Percentiles rank a stretch among this genome's conserved stretches.
Conservation (phyloP, 1,140 invertebrate genomes). For the Drosophila seguyi region DNA sequence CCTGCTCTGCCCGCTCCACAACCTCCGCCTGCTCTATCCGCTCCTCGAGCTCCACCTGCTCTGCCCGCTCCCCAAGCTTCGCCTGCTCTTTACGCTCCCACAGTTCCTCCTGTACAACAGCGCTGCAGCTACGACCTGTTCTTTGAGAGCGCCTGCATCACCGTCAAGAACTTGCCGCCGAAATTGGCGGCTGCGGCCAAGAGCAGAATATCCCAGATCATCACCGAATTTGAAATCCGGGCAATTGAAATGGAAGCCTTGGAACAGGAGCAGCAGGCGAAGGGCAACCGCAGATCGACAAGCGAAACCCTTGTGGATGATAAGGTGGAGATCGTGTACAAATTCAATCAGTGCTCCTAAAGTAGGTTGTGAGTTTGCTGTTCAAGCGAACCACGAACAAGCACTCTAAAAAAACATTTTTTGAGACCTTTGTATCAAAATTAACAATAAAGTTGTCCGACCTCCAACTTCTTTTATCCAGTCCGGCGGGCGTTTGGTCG, state of each 20-base stretch:
- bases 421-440: slow-evolving; percentile 14
- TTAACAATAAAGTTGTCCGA: slow-evolving; percentile 21
- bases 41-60: not conserved
- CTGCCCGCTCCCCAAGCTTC: not conserved
- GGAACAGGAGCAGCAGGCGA: slow-evolving; percentile 14
- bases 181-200: slow-evolving; percentile 74
- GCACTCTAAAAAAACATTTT: slow-evolving; percentile 8
- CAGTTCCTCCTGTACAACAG: slow-evolving; percentile 9
- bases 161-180: slow-evolving; percentile 67
- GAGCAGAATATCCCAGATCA: slow-evolving; percentile 70
- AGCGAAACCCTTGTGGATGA: slow-evolving; percentile 18
- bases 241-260: slow-evolving; percentile 65
- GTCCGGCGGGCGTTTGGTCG: slow-evolving; percentile 26
- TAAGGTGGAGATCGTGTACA: slow-evolving; percentile 43
- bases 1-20: not conserved
- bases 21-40: not conserved
- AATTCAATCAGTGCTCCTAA: slow-evolving; percentile 52
- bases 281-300: not conserved
- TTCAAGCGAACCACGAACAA: slow-evolving; percentile 4
- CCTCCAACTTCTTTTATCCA: not conserved
- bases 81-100: too few species aligned
- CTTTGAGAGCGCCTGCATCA: slow-evolving; percentile 74
- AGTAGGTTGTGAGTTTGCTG: slow-evolving; percentile 41
- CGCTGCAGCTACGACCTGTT: slow-evolving; percentile 73
- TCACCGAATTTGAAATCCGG: slow-evolving; percentile 76